phyloP scores from a whole-genome alignment of 1,140 invertebrate species.

The Drosophila simulans region DNA sequence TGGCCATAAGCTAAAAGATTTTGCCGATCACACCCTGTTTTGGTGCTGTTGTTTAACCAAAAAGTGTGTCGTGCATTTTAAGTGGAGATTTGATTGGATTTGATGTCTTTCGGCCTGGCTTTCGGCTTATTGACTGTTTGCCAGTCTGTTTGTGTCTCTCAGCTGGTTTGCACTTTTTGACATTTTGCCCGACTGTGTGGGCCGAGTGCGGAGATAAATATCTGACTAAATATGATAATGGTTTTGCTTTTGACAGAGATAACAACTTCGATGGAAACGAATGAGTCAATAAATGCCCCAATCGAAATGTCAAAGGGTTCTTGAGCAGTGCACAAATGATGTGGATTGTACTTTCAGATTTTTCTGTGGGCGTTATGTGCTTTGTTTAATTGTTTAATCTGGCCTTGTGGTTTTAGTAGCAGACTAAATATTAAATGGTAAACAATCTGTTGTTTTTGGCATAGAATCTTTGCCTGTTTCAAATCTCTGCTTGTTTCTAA shows the following conservation, averaged over 20 bases:
- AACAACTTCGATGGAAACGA: slow-evolving; percentile 19
- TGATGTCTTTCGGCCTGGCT: slow-evolving; percentile 38
- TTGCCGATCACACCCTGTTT: slow-evolving; percentile 56
- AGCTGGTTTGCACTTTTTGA: slow-evolving; percentile 58
- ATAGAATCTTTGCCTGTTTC: neutral
- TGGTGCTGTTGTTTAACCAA: slow-evolving; percentile 32
- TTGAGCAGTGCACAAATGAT: neutral
- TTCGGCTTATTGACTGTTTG: slow-evolving; percentile 21
- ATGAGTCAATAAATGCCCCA: slow-evolving; percentile 1
- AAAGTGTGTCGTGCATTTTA: slow-evolving; percentile 76
- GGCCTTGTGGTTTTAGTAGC: neutral
- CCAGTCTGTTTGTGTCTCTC: slow-evolving; percentile 25
- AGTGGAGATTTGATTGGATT: slow-evolving; percentile 62
- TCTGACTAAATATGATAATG: slow-evolving; percentile 64
- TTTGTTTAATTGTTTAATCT: slow-evolving; percentile 2
- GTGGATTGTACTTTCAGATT: neutral
- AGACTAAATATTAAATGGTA: neutral
- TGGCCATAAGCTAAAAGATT: slow-evolving; percentile 54
- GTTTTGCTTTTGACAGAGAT: slow-evolving; percentile 21
- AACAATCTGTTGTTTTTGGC: neutral
- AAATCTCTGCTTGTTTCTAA: neutral
- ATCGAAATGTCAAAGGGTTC: slow-evolving; percentile 60
- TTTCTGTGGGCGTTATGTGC: slow-evolving; percentile 3
- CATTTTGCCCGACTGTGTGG: slow-evolving; percentile 47
- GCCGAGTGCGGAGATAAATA: slow-evolving; percentile 50